Conservation (phyloP, 2,888 invertebrate genomes). For the Leucozona laternaria region DNA sequence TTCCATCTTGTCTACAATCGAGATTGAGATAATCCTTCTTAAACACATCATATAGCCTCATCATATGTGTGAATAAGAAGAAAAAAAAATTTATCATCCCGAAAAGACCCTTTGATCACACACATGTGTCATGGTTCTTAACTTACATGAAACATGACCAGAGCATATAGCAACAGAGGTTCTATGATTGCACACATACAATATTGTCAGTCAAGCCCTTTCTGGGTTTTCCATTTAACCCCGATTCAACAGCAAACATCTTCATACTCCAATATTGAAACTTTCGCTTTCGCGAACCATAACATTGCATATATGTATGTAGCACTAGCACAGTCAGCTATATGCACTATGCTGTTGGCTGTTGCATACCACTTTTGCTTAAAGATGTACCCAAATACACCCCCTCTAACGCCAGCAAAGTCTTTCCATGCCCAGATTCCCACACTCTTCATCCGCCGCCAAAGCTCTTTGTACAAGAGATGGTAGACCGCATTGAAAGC, state of each 20-base stretch:
- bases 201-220: conserved; percentile 38
- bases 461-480: conserved; percentile 52
- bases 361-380: conserved; percentile 66
- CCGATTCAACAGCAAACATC: conserved; percentile 63
- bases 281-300: conserved; percentile 71
- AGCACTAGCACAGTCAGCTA: not conserved
- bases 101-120: conserved; percentile 25
- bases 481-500: conserved; percentile 73
- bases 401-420: conserved; percentile 23
- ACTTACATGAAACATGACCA: conserved; percentile 38
- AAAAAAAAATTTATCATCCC: not conserved
- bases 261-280: conserved; percentile 60
- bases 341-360: conserved; percentile 5
- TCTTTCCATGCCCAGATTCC: conserved; percentile 17
- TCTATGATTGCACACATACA: conserved; percentile 34
- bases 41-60: conserved; percentile 9
- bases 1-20: not conserved
- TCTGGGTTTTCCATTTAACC: conserved; percentile 54
- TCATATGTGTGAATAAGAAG: conserved; percentile 1
- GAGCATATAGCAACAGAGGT: conserved; percentile 1
- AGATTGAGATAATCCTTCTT: conserved; percentile 41
- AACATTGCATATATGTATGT: conserved; percentile 39
- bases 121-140: conserved; percentile 26
- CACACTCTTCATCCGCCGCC: conserved; percentile 26
- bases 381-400: conserved; percentile 50